Evolutionary conservation across 92 coral and sea anemone species (phyloP), one percentile per base, ranked within the genome.

Genomic region (Blastomussa wellsi): DNA sequence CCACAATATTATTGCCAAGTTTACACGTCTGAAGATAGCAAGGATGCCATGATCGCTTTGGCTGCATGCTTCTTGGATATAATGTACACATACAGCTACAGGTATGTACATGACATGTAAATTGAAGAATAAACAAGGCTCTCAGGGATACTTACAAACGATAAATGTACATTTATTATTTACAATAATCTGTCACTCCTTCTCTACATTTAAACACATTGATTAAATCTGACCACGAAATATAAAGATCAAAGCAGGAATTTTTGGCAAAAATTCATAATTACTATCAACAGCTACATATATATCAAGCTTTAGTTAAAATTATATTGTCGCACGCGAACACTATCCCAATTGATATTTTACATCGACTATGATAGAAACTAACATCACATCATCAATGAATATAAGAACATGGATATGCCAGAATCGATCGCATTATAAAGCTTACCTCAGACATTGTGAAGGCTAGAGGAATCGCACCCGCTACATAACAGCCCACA

Each of bases 401-500:
- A 70, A 70, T 33, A 70, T 6, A 36, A 37, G 75, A 36, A 0
- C 75, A 10, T 38, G 16, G 10, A 69, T 15, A 14, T 36, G 41
- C 1, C 26, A n/a, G 28, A 38, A 69, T 69, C 74, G 13, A 3
- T 68, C n/a, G 24, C 35, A 11, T 2, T 1, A 37, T 31, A 19
- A 60, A 67, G 38, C 94, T 59, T 78, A 96, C 99, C 95, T 94
- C 99, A 35, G 99, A 96, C 75, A 96, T 78, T 0, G 94, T 88
- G 74, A 96, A 82, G 12, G 98, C 97, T 53, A 96, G 82, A 31
- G 98, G 99, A 60, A 96, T 86, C 0, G 95, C 88, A 0, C 99
- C 99, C 13, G 98, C 93, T 28, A 94, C 87, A 83, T 96, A 94
- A 78, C 98, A 94, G 10, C 99, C 99, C 1, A 84, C 92, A 60